phyloP scores from a whole-genome alignment of 2,113 vertebrate genomes.

The Thalassarche chlororhynchos region DNA sequence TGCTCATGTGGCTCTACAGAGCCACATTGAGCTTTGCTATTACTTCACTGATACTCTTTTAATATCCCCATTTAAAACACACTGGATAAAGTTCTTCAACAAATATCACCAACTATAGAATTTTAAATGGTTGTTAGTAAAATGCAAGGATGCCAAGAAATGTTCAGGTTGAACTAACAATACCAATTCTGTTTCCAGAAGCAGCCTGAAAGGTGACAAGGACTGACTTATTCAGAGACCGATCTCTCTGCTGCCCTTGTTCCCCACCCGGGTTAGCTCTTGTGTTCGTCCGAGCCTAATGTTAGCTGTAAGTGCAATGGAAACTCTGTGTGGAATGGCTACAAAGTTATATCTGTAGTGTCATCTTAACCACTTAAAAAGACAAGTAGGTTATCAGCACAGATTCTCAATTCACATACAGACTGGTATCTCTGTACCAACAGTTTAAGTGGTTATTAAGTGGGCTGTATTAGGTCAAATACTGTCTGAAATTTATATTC shows the following conservation, averaged over 20 bases:
- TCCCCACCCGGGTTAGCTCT: not conserved
- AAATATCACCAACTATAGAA: not conserved
- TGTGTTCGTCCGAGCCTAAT: not conserved
- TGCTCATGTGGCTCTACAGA: not conserved
- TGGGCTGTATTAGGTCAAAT: not conserved
- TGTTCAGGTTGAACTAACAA: not conserved
- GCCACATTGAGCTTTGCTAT: not conserved
- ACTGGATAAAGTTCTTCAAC: not conserved
- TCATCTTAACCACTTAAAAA: not conserved
- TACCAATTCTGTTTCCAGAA: constrained; percentile 22
- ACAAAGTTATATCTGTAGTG: not conserved
- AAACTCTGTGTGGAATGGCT: not conserved
- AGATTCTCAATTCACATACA: not conserved
- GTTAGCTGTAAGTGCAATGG: not conserved
- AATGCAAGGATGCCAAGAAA: not conserved
- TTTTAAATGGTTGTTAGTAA: not conserved
- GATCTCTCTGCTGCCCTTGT: constrained; percentile 25
- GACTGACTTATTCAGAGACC: not conserved
- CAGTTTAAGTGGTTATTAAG: not conserved
- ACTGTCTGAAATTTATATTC: not conserved
- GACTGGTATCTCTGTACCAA: not conserved
- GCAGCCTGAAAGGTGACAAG: constrained; percentile 38
- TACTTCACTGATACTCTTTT: not conserved
- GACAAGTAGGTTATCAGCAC: not conserved
- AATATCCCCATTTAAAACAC: not conserved